These are phyloP conservation scores for Eurosta solidaginis DNA, from an alignment of 1,140 invertebrate species.

Conservation along the genomic window DNA sequence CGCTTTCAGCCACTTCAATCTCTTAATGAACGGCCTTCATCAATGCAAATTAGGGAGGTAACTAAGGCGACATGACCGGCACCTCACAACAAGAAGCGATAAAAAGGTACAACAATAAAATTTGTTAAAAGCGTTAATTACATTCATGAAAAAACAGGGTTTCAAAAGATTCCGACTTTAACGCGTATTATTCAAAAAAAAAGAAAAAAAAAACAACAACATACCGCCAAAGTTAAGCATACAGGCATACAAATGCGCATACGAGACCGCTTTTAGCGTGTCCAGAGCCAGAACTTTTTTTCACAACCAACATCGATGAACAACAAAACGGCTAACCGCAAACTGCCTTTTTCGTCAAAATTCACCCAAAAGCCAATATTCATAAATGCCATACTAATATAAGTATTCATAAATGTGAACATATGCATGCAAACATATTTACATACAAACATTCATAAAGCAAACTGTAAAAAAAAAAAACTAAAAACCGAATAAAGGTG, in stretches of 20 bases:
- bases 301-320: neutral
- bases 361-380: constrained; percentile 1
- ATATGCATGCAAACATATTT: neutral
- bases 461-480: neutral
- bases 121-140: constrained; percentile 58
- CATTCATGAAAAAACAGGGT: constrained; percentile 33
- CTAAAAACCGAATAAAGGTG: neutral
- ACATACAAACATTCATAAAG: neutral
- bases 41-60: constrained; percentile 1
- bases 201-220: too few relatives aligned
- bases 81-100: constrained; percentile 25
- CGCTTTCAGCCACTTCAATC: neutral
- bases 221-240: neutral
- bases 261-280: neutral
- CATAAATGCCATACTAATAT: constrained; percentile 2
- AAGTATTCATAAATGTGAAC: neutral
- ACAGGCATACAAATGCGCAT: neutral
- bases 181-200: constrained; percentile 28
- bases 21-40: constrained; percentile 33
- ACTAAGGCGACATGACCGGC: constrained; percentile 18
- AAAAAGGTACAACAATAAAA: constrained; percentile 33
- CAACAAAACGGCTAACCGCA: neutral
- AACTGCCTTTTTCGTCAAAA: neutral
- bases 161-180: constrained; percentile 16
- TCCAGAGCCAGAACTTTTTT: neutral